Evolutionary conservation across 1,140 invertebrate genomes (phyloP), one percentile per base, ranked within the genome.

Genomic region (Cyrtorhinus lividipennis): DNA sequence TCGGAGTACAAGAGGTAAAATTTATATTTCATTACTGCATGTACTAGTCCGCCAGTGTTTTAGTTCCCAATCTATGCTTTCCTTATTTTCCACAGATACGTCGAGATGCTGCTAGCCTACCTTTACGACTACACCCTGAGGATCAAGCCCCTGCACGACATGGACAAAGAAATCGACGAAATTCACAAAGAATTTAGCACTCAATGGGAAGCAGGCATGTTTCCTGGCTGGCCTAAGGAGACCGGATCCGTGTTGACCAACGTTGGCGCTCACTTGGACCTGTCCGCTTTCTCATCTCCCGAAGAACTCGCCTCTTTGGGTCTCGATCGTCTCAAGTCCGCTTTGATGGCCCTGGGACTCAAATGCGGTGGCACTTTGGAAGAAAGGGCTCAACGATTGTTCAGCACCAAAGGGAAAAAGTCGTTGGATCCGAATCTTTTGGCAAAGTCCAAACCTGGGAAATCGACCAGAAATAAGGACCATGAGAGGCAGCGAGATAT

Each of bases 311-410:
- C 93, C 1, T 96, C 94, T 5, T 76, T 99, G 3, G 97, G 96
- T 45, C 74, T 98, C 66, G 96, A 99, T 79, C 83, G 96, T 72
- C 79, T 99, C 1, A 99, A 99, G 73, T 95, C 92, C 15, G 97
- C 95, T 10, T 75, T 99, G 1, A 88, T 98, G 83, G 96, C 95
- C 2, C 74, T 99, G n/a, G 92, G 92, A 0, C 77, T 99, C 0
- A 99, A 99, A 75, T 99, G 97, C 79, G 97, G 97, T 63, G 97
- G 84, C 2, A 98, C 95, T 20, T 75, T 98, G 20, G 93, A 98
- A 78, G 95, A 99, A 78, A 78, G 96, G 69, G 96, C 96, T 2
- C 88, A 97, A 71, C 80, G 96, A 70, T 79, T 99, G 62, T 98
- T 96, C 71, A 86, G 84, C 62, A 98, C 94, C 0, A 98, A 98